A percentile compares a stretch with the other conserved stretches of the same genome.
Conservation (phyloP, 2,797 vertebrate species). For the Gambelia wislizenii region DNA sequence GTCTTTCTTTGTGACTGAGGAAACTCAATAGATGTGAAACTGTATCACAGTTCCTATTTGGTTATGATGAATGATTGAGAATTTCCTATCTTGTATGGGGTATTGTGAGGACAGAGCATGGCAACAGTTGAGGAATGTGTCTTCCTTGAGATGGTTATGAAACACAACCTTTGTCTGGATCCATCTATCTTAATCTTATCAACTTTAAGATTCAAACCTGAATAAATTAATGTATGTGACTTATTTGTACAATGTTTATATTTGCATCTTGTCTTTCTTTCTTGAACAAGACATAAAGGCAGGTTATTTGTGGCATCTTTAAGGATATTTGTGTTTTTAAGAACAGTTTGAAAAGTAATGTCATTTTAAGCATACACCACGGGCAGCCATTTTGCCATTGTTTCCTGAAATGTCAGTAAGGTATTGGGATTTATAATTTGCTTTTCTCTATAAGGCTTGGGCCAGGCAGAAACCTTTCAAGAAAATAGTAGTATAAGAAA, state of each 20-base stretch:
- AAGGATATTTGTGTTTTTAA: background rate
- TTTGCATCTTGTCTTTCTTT: background rate
- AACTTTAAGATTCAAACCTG: background rate
- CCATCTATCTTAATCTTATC: background rate
- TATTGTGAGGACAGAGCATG: conserved; percentile 23
- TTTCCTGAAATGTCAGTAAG: background rate
- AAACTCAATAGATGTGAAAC: conserved; percentile 25
- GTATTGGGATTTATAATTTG: background rate
- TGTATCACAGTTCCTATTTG: conserved; percentile 15
- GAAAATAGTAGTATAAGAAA: background rate
- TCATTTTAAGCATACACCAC: background rate
- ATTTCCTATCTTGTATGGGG: conserved; percentile 5
- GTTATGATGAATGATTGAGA: background rate
- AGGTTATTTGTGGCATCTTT: background rate
- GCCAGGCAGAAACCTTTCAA: background rate
- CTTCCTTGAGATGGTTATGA: background rate
- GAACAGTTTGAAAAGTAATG: background rate
- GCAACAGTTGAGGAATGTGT: background rate
- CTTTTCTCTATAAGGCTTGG: background rate
- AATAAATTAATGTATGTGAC: background rate
- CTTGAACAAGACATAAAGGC: background rate
- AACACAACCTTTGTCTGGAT: background rate
- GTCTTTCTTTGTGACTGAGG: conserved; percentile 15
- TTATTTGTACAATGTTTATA: background rate
- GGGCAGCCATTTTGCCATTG: background rate